A percentile compares a stretch with the other conserved stretches of the same genome.
Conservation (phyloP, 2,797 vertebrate species). For the Dipus sagitta region DNA sequence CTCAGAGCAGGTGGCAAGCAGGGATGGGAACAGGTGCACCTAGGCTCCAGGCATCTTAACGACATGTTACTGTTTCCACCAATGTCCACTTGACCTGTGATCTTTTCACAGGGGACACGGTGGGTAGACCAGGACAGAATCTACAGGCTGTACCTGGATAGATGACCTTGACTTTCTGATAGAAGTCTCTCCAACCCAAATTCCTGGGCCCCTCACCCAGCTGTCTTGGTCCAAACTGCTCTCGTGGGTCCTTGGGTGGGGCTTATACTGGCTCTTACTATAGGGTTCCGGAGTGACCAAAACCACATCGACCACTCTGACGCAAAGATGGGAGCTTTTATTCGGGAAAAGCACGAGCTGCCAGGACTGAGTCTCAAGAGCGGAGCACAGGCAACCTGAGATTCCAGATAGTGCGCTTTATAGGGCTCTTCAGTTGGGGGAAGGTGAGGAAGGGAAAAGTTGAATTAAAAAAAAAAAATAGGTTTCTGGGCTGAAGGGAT, state of each 20-base stretch:
- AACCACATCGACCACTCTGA: neutral
- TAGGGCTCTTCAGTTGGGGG: no score
- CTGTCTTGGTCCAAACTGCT: fast-evolving
- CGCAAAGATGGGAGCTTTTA: no score
- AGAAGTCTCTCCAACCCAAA: neutral
- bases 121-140: neutral
- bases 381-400: no score
- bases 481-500: no score
- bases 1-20: neutral
- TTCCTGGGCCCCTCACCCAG: neutral
- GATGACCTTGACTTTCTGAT: neutral
- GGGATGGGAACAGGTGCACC: neutral
- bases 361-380: no score
- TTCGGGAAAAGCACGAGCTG: no score
- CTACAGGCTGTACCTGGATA: neutral
- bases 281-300: no score
- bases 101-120: neutral
- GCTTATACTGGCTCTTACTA: neutral
- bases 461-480: no score
- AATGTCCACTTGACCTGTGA: neutral
- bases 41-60: neutral
- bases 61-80: no score
- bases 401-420: no score
- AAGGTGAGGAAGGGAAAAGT: no score
- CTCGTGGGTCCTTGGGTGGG: neutral